phyloP scores from a whole-genome alignment of 2,113 vertebrate genomes.

The Nothobranchius furzeri region DNA sequence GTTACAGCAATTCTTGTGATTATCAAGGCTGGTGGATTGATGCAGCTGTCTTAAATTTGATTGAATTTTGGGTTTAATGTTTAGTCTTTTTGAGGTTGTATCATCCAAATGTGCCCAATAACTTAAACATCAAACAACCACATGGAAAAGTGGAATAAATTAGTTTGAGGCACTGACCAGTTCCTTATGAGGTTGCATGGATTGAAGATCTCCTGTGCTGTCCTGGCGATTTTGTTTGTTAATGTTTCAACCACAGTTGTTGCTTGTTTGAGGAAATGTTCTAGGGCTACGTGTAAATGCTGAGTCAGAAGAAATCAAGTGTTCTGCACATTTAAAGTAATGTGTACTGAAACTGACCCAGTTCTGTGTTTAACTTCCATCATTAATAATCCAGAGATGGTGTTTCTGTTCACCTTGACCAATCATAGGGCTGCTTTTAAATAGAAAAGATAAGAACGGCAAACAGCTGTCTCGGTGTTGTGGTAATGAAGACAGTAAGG shows the following conservation, averaged over 20 bases:
- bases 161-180: too few relatives aligned
- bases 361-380: constrained; percentile 3
- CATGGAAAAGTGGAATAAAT: too few relatives aligned
- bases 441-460: constrained; percentile 1
- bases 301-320: background rate
- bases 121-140: too few relatives aligned
- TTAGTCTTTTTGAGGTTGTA: too few relatives aligned
- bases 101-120: too few relatives aligned
- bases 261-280: background rate
- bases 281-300: background rate
- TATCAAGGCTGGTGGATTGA: too few relatives aligned
- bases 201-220: too few relatives aligned
- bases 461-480: background rate
- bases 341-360: background rate
- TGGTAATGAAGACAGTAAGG: background rate
- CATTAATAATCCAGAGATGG: background rate
- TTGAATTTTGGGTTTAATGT: too few relatives aligned
- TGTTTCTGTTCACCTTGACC: constrained; percentile 13
- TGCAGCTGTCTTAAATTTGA: too few relatives aligned
- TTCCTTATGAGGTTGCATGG: too few relatives aligned
- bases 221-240: background rate
- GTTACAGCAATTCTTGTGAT: too few relatives aligned
- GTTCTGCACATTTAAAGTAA: background rate
- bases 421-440: background rate
- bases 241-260: background rate